These are phyloP conservation scores for Calosoma granatense DNA, from an alignment of 1,140 invertebrate species.

Conservation along the genomic window DNA sequence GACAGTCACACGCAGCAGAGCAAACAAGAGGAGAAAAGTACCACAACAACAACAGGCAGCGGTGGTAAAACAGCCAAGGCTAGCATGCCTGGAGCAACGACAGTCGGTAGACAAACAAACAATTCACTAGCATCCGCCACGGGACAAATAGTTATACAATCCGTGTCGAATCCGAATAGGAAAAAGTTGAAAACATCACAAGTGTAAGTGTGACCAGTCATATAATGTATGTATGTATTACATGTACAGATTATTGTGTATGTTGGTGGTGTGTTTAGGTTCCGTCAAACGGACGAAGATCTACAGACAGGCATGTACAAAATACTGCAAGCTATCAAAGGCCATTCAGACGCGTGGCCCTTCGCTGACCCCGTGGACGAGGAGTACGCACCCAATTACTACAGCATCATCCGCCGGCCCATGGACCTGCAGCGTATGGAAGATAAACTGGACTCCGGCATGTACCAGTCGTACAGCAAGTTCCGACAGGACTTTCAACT, in stretches of 20 bases:
- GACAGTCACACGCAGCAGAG: not conserved
- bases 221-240: not conserved
- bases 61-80: slow-evolving; percentile 19
- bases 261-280: slow-evolving; percentile 50
- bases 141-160: slow-evolving; percentile 68
- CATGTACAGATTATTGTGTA: slow-evolving; percentile 13
- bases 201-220: slow-evolving; percentile 41
- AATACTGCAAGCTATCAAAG: slow-evolving; percentile 71
- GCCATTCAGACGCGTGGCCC: slow-evolving; percentile 84
- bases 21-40: not conserved
- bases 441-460: slow-evolving; percentile 67
- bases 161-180: slow-evolving; percentile 31
- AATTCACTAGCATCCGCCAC: slow-evolving; percentile 75
- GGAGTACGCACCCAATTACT: slow-evolving; percentile 82
- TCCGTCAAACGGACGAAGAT: slow-evolving; percentile 69
- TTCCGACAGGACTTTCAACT: slow-evolving; percentile 81
- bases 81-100: slow-evolving; percentile 22
- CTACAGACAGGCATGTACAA: slow-evolving; percentile 81
- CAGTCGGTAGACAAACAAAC: slow-evolving; percentile 67
- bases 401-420: slow-evolving; percentile 61
- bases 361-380: slow-evolving; percentile 86
- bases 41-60: not conserved
- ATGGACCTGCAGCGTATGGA: slow-evolving; percentile 87
- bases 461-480: slow-evolving; percentile 66
- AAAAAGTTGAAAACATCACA: slow-evolving; percentile 54